Base-by-base conservation (phyloP, 2,888 invertebrate genomes). In the Sisyra nigra region DNA sequence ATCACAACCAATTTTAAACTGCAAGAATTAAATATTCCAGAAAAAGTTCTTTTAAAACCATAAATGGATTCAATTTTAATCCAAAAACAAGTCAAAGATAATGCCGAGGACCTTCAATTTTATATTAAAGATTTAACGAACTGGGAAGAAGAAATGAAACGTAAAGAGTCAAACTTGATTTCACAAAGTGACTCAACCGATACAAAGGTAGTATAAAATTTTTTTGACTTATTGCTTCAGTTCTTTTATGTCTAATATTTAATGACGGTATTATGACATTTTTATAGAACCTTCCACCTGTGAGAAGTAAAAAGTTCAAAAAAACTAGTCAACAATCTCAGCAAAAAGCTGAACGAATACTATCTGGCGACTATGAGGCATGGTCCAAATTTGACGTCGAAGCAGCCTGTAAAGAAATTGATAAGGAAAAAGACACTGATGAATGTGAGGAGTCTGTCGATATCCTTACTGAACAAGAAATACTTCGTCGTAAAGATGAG, bases 311-410 rank as follows among this genome's bases (percentile, higher is more conserved):
- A 62, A 58, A n/a, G 59, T 61, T 8, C 50, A 61, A 3, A 54
- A 55, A 37, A 37, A 11, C 37, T 10, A 17, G n/a, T 37, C 18
- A 50, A 45, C 29, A 43, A n/a, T 43, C 42, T 37, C 45, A 34
- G 11, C 49, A 49, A 36, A 57, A 59, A 45, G 47, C 52, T 29
- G 67, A 69, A 49, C 64, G 71, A 50, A 76, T 80, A 31, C 61
- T 66, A 44, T 62, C 73, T 0, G 69, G 65, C 42, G 81, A 85
- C 61, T 85, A 84, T 60, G 52, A 65, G 29, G 67, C 77, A 39
- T 86, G 85, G 85, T 82, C 84, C 30, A 78, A 78, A 53, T 85
- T 79, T 70, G 81, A 86, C 71, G 80, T 71, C 74, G 76, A 79
- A 14, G 71, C 73, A 57, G 79, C 77, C 49, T 77, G 77, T 54